Evolutionary conservation across 2,888 invertebrate species (phyloP), one percentile per base, ranked within the genome.

Genomic region (Drosophila neonasuta): DNA sequence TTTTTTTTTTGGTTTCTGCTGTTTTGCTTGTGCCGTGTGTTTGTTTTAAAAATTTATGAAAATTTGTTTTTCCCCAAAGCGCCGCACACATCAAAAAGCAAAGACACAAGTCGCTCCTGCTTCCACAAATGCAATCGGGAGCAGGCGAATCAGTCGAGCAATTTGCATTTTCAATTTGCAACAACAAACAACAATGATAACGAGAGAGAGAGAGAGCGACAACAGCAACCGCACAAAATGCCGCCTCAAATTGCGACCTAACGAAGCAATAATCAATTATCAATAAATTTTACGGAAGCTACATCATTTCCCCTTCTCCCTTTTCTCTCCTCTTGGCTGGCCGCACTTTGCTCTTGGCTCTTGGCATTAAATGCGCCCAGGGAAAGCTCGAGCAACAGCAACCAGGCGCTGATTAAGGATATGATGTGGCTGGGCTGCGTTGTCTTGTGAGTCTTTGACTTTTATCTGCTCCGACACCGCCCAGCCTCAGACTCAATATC

Each of bases 261-360:
- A 83, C 87, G 86, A 87, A 83, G 86, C 88, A 86, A 86, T 88
- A 86, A 88, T 87, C 86, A 87, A 88, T 88, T 88, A 87, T 88
- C 85, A 84, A 87, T 88, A 87, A 88, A 88, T 88, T 86, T 75
- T 41, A 74, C 66, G 59, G 50, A 71, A 71, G 50, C 56, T 29
- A 17, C 36, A 36, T n/a, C 36, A 36, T 11, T 36, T 41, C 17
- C 39, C 20, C 46, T 10, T 20, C 24, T 5, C 30, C 11, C 17
- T 3, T 5, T 17, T 11, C 29, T 7, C 24, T 24, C 24, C 1
- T 24, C 24, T 24, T 24, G 24, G 24, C 24, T 24, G 24, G 24
- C 24, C 24, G 6, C 24, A 24, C 24, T 24, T 24, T 24, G 6
- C 24, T 24, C 24, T 24, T 24, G 24, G 1, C 36, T 17, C 20